A percentile compares a stretch with the other conserved stretches of the same genome.
These are phyloP conservation scores for Ormyrus pomaceus DNA, from an alignment of 2,888 invertebrate genomes.

Conservation along the genomic window DNA sequence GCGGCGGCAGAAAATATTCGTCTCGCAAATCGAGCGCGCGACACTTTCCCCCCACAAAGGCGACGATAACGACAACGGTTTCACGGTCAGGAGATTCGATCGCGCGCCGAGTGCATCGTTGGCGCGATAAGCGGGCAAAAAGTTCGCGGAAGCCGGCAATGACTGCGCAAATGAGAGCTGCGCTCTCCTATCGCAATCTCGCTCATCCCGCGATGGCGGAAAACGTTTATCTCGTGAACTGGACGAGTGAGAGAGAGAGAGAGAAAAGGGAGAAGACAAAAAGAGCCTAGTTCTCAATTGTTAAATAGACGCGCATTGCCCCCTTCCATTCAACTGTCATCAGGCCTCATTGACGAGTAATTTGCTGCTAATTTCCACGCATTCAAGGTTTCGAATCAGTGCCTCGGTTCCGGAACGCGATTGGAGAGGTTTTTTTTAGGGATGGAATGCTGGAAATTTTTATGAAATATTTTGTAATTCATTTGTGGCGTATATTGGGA, in stretches of 20 bases:
- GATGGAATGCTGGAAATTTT: too few species aligned
- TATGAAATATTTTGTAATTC: too few species aligned
- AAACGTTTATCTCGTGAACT: conserved; percentile 34
- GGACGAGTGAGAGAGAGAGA: neutral
- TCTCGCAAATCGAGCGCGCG: neutral
- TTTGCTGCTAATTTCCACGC: conserved; percentile 22
- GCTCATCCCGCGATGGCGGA: conserved; percentile 21
- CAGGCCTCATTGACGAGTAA: conserved; percentile 30
- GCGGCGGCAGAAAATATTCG: too few species aligned
- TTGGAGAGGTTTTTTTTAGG: too few species aligned
- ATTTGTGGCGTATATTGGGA: too few species aligned
- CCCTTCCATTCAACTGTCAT: conserved; percentile 41
- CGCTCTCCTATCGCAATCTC: conserved; percentile 6
- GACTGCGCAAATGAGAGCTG: conserved; percentile 16
- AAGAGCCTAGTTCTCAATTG: conserved; percentile 12
- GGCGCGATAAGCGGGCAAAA: neutral
- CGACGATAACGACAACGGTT: conserved; percentile 12
- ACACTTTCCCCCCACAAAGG: conserved; percentile 8
- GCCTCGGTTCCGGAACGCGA: neutral
- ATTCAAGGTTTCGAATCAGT: neutral
- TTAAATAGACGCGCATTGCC: conserved; percentile 19
- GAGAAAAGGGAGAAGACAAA: neutral
- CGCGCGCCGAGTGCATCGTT: neutral
- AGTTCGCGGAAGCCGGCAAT: conserved; percentile 29
- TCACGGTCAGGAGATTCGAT: conserved; percentile 44